These are phyloP conservation scores for Ectropis crepuscularia DNA, from an alignment of 2,888 invertebrate species.

Conservation along the genomic window DNA sequence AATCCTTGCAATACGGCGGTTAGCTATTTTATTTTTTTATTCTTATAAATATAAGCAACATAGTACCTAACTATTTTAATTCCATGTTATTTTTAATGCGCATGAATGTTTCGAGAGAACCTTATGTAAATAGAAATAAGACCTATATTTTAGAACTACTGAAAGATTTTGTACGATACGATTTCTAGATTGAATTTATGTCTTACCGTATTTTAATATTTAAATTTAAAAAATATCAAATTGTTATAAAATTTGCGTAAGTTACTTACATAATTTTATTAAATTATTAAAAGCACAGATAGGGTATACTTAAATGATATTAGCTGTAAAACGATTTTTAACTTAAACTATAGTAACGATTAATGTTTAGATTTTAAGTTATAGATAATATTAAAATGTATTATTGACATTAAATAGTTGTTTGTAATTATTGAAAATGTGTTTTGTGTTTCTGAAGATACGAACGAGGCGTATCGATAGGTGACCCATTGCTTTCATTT, in stretches of 20 bases:
- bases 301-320: constrained; percentile 35
- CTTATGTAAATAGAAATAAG: neutral
- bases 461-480: too few species aligned
- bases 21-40: too few species aligned
- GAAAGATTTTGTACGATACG: neutral
- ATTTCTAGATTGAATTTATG: neutral
- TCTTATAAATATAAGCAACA: too few species aligned
- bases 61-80: too few species aligned
- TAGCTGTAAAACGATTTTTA: constrained; percentile 32
- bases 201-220: constrained; percentile 11
- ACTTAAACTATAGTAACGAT: constrained; percentile 31
- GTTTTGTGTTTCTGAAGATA: constrained; percentile 12
- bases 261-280: constrained; percentile 35
- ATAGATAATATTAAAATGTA: constrained; percentile 38
- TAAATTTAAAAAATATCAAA: constrained; percentile 17
- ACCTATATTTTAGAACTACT: neutral
- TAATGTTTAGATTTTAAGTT: constrained; percentile 27
- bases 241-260: constrained; percentile 27
- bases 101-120: neutral
- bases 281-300: constrained; percentile 39
- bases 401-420: constrained; percentile 42
- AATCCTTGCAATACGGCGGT: too few species aligned
- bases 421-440: constrained; percentile 38
- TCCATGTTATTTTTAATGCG: too few species aligned
- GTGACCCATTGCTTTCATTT: too few species aligned